Evolutionary conservation across 2,113 vertebrate species (phyloP).

Genomic region (Clinocottus analis): DNA sequence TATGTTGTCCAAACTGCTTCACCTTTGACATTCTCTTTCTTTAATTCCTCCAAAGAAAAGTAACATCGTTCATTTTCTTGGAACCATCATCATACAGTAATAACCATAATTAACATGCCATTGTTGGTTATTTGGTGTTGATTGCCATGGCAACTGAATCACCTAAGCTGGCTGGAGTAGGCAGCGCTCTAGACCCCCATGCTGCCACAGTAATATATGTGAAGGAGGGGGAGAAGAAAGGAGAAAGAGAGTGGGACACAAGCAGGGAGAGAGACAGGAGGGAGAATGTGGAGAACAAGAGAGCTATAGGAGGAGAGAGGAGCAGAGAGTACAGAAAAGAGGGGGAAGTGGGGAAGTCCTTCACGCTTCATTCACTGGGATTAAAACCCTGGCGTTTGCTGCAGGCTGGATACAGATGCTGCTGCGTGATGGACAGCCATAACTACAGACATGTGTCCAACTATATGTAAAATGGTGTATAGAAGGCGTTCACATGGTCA

Average conservation of each 20-base stretch:
- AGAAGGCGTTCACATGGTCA: neutral
- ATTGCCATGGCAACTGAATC: constrained; percentile 82
- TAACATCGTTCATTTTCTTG: constrained; percentile 67
- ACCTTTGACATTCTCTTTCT: constrained; percentile 72
- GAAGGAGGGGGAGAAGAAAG: constrained; percentile 54
- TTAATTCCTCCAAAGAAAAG: constrained; percentile 64
- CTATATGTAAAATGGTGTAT: neutral
- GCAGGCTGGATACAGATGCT: constrained; percentile 8
- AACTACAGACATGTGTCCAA: neutral
- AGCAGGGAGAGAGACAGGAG: neutral
- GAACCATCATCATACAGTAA: constrained; percentile 75
- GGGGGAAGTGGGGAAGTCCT: constrained; percentile 12
- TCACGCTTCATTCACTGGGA: constrained; percentile 30
- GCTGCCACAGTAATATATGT: constrained; percentile 47
- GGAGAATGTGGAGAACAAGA: neutral
- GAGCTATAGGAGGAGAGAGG: neutral
- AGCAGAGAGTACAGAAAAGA: neutral
- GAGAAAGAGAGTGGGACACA: constrained; percentile 5
- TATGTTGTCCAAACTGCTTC: constrained; percentile 65
- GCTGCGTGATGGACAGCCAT: neutral
- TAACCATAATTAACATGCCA: constrained; percentile 84
- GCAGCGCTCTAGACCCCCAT: constrained; percentile 64
- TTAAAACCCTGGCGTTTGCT: constrained; percentile 30
- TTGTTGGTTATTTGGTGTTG: constrained; percentile 79
- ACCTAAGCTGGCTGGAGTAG: constrained; percentile 71